A percentile compares a stretch with the other conserved stretches of the same genome.
These are phyloP conservation scores for Peromyscus leucopus DNA, from an alignment of 2,113 vertebrate genomes.

Conservation along the genomic window DNA sequence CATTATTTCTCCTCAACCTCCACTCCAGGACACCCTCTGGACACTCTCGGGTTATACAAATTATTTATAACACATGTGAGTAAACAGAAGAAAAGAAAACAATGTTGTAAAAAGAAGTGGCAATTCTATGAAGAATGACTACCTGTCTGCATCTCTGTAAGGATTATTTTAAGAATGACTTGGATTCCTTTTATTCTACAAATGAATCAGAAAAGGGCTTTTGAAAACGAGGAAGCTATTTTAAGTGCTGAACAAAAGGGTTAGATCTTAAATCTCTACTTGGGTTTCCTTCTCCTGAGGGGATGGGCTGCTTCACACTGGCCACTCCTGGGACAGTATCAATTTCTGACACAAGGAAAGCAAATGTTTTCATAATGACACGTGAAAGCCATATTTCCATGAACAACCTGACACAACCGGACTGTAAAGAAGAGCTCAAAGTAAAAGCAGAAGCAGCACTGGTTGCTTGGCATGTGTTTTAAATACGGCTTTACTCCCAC, in stretches of 20 bases:
- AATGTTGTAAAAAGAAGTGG: not conserved
- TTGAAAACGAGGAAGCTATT: not conserved
- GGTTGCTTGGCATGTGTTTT: not conserved
- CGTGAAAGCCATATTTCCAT: not conserved
- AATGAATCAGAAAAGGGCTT: constrained; percentile 32
- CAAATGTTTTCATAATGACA: constrained; percentile 46
- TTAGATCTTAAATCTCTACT: constrained; percentile 12
- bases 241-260: not conserved
- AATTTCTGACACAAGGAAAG: constrained; percentile 37
- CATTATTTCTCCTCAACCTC: not conserved
- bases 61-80: not conserved
- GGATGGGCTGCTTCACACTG: not conserved
- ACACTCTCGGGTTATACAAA: not conserved
- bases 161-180: not conserved
- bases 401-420: not conserved
- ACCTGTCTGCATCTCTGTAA: not conserved
- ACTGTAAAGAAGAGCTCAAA: not conserved
- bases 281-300: not conserved
- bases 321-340: not conserved
- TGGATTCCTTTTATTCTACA: not conserved
- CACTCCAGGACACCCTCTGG: constrained; percentile 26
- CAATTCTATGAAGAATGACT: not conserved
- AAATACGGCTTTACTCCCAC: constrained; percentile 32
- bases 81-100: not conserved
- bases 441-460: not conserved